Conservation (phyloP, 2,797 vertebrate species). For the Helostoma temminkii region DNA sequence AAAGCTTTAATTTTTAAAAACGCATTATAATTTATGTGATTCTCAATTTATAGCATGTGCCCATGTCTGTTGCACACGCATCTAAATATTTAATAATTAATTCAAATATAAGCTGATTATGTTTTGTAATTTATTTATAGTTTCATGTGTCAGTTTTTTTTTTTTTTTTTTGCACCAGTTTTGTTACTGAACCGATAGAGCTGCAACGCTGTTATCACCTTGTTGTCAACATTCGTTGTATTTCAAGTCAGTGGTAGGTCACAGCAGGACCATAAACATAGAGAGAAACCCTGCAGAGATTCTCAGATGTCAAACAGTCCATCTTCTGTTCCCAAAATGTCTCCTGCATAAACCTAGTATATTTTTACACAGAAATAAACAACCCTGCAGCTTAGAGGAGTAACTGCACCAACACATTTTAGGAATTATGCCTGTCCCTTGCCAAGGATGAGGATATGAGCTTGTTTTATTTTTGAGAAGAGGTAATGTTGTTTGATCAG, state of each 20-base stretch:
- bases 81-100: not conserved
- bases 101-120: not conserved
- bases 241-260: conserved; percentile 46
- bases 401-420: conserved; percentile 55
- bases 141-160: conserved; percentile 11
- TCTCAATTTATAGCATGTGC: not conserved
- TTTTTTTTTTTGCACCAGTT: conserved; percentile 2
- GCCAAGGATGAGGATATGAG: conserved; percentile 27
- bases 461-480: conserved; percentile 23
- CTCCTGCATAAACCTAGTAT: conserved; percentile 45
- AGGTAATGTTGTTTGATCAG: conserved; percentile 26
- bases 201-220: conserved; percentile 20
- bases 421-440: conserved; percentile 27
- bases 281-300: conserved; percentile 52
- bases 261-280: conserved; percentile 47
- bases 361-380: conserved; percentile 38
- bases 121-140: conserved; percentile 10
- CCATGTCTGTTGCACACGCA: not conserved
- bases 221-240: conserved; percentile 46
- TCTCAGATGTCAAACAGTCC: conserved; percentile 36
- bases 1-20: conserved; percentile 7
- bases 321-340: conserved; percentile 53
- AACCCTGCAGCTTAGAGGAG: conserved; percentile 37
- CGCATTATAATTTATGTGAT: not conserved
- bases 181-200: conserved; percentile 9